Evolutionary conservation across 2,113 vertebrate genomes (phyloP).

Genomic region (Xiphophorus hellerii): DNA sequence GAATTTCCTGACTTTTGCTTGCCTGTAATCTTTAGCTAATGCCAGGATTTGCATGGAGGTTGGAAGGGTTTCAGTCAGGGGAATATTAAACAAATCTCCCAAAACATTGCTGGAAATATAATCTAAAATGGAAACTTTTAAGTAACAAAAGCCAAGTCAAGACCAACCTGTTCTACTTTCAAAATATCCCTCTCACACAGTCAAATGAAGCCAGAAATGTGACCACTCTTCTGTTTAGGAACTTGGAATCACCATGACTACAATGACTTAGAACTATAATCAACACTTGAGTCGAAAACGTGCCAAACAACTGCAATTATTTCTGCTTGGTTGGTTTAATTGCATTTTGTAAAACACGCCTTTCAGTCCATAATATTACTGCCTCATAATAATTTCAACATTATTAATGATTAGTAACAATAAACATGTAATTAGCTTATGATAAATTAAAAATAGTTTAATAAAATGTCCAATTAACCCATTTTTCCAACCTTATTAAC

Average conservation of each 20-base stretch:
- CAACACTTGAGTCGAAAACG: neutral
- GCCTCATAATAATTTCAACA: neutral
- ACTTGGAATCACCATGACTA: neutral
- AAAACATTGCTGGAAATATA: no score
- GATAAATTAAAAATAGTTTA: neutral
- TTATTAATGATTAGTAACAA: neutral
- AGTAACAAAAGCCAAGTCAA: no score
- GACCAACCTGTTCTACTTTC: no score
- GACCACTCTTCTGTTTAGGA: no score
- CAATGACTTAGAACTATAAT: neutral
- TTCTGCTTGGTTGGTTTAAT: neutral
- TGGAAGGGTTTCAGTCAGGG: no score
- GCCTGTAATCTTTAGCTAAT: neutral
- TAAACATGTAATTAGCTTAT: neutral
- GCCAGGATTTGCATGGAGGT: no score
- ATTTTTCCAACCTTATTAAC: neutral
- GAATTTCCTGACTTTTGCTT: neutral
- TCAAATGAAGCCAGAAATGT: no score
- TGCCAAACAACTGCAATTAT: neutral
- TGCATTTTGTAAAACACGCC: neutral
- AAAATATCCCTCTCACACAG: no score
- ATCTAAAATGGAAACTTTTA: no score
- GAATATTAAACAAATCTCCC: no score
- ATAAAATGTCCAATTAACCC: constrained; percentile 12
- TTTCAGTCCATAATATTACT: neutral